A percentile compares a stretch with the other conserved stretches of the same genome.
Conservation (phyloP, 2,797 vertebrate genomes). For the Rhinogobio ventralis region DNA sequence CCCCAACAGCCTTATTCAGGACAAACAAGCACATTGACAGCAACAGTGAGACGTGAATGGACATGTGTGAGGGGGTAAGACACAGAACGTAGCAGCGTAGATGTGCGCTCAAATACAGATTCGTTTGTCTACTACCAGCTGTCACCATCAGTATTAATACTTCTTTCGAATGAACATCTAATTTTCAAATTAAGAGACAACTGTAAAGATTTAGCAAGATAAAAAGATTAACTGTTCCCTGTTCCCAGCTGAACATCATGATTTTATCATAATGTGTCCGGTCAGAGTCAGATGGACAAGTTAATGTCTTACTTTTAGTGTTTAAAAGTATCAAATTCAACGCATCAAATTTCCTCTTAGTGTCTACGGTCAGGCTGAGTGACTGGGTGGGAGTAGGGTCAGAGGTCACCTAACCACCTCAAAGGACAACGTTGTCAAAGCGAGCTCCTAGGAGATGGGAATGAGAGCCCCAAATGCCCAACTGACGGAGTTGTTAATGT, state of each 20-base stretch:
- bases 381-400: slow-evolving; percentile 68
- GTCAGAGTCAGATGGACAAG: too few species aligned
- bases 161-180: slow-evolving; percentile 67
- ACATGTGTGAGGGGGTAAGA: slow-evolving; percentile 69
- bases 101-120: slow-evolving; percentile 62
- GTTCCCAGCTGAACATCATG: background rate
- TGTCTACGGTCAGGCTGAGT: slow-evolving; percentile 69
- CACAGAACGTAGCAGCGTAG: slow-evolving; percentile 13
- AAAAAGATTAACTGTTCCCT: slow-evolving; percentile 19
- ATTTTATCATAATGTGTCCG: background rate
- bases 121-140: slow-evolving; percentile 71
- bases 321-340: slow-evolving; percentile 29
- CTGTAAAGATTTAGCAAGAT: slow-evolving; percentile 11
- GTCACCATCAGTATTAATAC: slow-evolving; percentile 67
- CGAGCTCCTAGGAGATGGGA: slow-evolving; percentile 59
- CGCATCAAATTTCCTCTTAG: slow-evolving; percentile 56
- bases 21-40: slow-evolving; percentile 63
- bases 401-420: slow-evolving; percentile 61
- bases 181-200: slow-evolving; percentile 50
- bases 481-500: slow-evolving; percentile 66
- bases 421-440: slow-evolving; percentile 62
- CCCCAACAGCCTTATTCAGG: slow-evolving; percentile 40
- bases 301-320: background rate
- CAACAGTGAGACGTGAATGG: slow-evolving; percentile 65
- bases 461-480: slow-evolving; percentile 1